These are phyloP conservation scores for Sylvia atricapilla DNA, from an alignment of 2,113 vertebrate species.

Conservation along the genomic window DNA sequence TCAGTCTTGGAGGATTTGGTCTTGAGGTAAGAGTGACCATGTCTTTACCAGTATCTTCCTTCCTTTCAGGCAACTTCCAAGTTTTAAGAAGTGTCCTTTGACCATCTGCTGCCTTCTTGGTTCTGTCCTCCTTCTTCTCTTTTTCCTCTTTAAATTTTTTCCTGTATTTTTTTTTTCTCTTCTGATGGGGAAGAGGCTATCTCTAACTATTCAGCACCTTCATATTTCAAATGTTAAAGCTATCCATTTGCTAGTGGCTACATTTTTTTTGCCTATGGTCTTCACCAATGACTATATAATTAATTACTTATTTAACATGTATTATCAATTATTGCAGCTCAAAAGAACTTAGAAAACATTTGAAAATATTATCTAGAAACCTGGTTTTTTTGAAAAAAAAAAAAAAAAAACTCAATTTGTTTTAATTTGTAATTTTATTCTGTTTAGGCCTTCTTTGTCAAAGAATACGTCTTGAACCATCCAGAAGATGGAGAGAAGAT, in stretches of 20 bases:
- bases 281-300: background rate
- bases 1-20: background rate
- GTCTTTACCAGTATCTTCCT: background rate
- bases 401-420: background rate
- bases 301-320: background rate
- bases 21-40: background rate
- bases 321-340: background rate
- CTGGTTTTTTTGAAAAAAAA: background rate
- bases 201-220: background rate
- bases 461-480: slow-evolving; percentile 95
- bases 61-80: background rate
- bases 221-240: background rate
- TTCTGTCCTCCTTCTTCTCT: background rate
- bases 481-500: slow-evolving; percentile 98
- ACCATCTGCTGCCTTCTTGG: background rate
- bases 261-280: background rate
- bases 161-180: background rate
- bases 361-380: background rate
- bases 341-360: background rate
- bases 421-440: background rate
- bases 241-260: background rate
- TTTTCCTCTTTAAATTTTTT: background rate
- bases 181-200: background rate
- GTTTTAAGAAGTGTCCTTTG: background rate
- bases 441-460: slow-evolving; percentile 92